Conservation (phyloP, 2,797 vertebrate species). For the Urocyon cinereoargenteus region DNA sequence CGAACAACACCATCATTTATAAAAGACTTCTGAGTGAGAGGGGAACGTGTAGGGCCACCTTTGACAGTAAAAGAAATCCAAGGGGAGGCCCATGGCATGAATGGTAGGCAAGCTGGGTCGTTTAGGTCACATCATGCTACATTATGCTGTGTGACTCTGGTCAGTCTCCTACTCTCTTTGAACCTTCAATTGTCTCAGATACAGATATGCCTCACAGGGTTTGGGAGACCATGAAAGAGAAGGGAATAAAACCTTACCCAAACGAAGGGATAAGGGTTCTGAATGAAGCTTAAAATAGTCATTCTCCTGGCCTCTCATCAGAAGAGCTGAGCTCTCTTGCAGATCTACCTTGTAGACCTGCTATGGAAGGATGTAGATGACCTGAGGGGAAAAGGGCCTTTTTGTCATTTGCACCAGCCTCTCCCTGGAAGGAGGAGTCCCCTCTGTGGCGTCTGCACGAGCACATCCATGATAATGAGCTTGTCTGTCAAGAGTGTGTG, state of each 20-base stretch:
- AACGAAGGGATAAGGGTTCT: neutral
- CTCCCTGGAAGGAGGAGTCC: neutral
- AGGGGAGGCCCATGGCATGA: neutral
- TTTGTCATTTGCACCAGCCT: neutral
- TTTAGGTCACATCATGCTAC: neutral
- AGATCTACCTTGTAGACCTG: no score
- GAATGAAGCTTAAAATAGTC: neutral
- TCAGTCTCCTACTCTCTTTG: neutral
- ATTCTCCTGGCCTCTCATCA: neutral
- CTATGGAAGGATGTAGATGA: neutral
- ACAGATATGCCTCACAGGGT: no score
- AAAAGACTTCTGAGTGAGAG: neutral
- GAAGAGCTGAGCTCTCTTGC: neutral
- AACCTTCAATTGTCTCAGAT: neutral
- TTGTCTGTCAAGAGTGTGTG: neutral
- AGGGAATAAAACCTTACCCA: neutral
- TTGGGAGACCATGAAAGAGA: neutral
- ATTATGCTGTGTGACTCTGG: neutral
- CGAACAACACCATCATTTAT: neutral
- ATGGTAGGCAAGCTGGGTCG: neutral
- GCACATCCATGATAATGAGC: fast-evolving
- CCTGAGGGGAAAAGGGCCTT: neutral
- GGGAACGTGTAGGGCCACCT: neutral
- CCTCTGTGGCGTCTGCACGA: neutral
- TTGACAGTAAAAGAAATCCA: neutral